phyloP scores from a whole-genome alignment of 2,888 invertebrate genomes.

The Metopia argyrocephala region DNA sequence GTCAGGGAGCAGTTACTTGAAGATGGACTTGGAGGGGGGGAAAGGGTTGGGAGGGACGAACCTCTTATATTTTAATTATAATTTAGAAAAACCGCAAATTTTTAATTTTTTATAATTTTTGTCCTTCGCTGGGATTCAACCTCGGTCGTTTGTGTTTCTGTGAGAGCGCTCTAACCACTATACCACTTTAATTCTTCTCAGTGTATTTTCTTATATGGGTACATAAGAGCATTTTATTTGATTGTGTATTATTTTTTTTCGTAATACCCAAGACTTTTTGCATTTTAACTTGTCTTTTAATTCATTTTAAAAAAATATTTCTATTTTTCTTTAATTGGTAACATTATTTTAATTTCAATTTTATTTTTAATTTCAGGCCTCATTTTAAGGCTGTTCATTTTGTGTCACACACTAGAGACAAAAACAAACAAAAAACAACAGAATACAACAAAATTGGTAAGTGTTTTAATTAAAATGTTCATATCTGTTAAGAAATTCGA shows the following conservation, averaged over 20 bases:
- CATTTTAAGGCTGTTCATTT: background rate
- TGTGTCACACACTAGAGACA: no score
- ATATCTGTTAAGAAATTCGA: slow-evolving; percentile 16
- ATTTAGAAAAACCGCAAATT: no score
- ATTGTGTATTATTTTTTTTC: background rate
- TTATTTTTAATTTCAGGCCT: background rate
- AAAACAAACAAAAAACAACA: no score
- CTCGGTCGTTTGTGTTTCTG: no score
- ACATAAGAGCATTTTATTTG: background rate
- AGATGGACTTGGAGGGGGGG: no score
- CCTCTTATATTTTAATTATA: no score
- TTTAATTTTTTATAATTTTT: no score
- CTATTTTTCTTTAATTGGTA: slow-evolving; percentile 32
- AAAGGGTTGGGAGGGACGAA: no score
- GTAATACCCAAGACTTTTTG: slow-evolving; percentile 18
- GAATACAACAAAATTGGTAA: slow-evolving; percentile 43
- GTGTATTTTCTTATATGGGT: background rate
- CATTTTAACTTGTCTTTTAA: slow-evolving; percentile 24
- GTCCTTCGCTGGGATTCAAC: no score
- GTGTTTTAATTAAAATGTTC: slow-evolving; percentile 39
- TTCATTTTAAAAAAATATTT: slow-evolving; percentile 23
- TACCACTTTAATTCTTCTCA: background rate
- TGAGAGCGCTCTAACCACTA: background rate
- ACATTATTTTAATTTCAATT: background rate
- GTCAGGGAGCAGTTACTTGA: no score